Base-by-base conservation (phyloP, 2,888 invertebrate species). In the Cotesia congregata region DNA sequence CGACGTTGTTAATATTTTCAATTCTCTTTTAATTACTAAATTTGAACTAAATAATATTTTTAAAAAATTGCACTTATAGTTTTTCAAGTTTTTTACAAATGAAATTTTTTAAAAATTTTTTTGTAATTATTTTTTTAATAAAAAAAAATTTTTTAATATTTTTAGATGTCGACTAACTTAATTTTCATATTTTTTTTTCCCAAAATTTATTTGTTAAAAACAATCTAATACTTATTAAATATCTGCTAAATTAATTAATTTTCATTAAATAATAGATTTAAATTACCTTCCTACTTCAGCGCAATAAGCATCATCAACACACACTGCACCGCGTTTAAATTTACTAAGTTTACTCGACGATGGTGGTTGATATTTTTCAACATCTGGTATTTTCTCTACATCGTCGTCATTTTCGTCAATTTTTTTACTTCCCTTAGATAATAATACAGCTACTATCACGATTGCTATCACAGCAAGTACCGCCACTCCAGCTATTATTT, bases 221-320 rank as follows among this genome's bases (percentile, higher is more conserved):
- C 1, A 30, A 1, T 30, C 50, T 50, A 12, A 12, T 12, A 50
- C 9, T 9, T 12, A 12, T 12, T 9, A 50, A 50, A 50, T 9
- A 12, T 30, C 2, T 30, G 30, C 30, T 30, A 30, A 30, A 30
- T 30, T 30, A 30, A 30, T 20, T 20, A 20, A 20, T 30, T 30
- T 1, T 30, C 1, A 1, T n/a, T 5, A 72, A 72, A n/a, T 7
- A 17, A 62, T 17, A 72, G 5, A 59, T 17, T 9, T 5, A 30
- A 85, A 92, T 90, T 90, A 96, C 96, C 92, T 94, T 88, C 96
- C 96, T 82, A 96, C 93, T 79, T 91, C 88, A 2, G 96, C 95
- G 88, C 96, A 97, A 5, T 92, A 92, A 3, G 91, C 91, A 4
- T 93, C 94, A 86, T 97, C 97, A 0, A 95, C 93, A 85, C 95